Evolutionary conservation across 2,797 vertebrate species (phyloP).

Genomic region (Myripristis jacobus): DNA sequence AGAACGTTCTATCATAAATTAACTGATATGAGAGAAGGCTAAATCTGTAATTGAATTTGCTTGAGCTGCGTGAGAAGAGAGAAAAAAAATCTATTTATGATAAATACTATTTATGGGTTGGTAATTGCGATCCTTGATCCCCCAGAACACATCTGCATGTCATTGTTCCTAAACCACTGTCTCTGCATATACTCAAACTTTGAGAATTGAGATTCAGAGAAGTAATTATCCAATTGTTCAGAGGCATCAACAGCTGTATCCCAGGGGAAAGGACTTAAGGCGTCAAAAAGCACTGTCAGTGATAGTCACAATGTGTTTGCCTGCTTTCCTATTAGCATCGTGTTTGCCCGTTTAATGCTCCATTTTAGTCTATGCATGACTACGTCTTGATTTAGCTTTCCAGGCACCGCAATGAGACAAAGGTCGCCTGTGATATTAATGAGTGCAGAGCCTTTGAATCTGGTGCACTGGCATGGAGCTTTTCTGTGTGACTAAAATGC

Average conservation of each 20-base stretch:
- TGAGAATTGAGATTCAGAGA: slow-evolving; percentile 62
- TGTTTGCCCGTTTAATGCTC: slow-evolving; percentile 30
- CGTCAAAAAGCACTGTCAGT: slow-evolving; percentile 57
- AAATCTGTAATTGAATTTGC: slow-evolving; percentile 48
- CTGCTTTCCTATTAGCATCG: slow-evolving; percentile 42
- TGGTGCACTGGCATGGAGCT: slow-evolving; percentile 49
- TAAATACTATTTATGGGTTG: slow-evolving; percentile 62
- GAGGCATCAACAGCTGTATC: slow-evolving; percentile 39
- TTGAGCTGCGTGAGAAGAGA: slow-evolving; percentile 42
- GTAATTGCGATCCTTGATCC: slow-evolving; percentile 48
- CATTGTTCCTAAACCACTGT: slow-evolving; percentile 70
- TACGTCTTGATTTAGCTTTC: slow-evolving; percentile 45
- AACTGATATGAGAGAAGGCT: slow-evolving; percentile 23
- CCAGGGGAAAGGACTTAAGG: slow-evolving; percentile 47
- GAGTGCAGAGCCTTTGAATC: slow-evolving; percentile 65
- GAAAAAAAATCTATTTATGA: slow-evolving; percentile 42
- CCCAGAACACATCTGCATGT: slow-evolving; percentile 66
- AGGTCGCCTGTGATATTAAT: slow-evolving; percentile 69
- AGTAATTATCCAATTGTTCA: slow-evolving; percentile 63
- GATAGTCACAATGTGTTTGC: slow-evolving; percentile 52
- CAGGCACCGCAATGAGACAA: slow-evolving; percentile 61
- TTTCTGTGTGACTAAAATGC: slow-evolving; percentile 54
- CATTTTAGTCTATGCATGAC: slow-evolving; percentile 39
- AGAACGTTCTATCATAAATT: slow-evolving; percentile 19
- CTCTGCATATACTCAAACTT: slow-evolving; percentile 61